Conservation (phyloP, 2,797 vertebrate genomes). For the Rhinoraja longicauda region DNA sequence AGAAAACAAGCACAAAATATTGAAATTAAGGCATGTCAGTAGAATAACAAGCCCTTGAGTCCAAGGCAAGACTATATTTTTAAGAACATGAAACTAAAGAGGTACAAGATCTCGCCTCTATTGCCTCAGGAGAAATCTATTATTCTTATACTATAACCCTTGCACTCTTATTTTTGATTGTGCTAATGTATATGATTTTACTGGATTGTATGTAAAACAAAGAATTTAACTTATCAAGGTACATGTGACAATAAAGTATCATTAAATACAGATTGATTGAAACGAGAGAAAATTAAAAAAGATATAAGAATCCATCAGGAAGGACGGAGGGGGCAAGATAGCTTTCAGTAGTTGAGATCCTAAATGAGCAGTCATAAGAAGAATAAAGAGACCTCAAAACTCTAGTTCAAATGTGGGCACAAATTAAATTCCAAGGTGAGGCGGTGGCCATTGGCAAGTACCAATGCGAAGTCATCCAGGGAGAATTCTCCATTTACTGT, state of each 20-base stretch:
- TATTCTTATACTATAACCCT: too few relatives aligned
- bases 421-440: not conserved
- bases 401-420: not conserved
- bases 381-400: not conserved
- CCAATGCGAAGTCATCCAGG: not conserved
- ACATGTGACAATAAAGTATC: too few relatives aligned
- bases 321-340: not conserved
- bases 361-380: not conserved
- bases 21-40: not conserved
- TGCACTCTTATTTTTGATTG: too few relatives aligned
- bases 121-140: too few relatives aligned
- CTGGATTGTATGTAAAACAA: too few relatives aligned
- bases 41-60: too few relatives aligned
- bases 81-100: too few relatives aligned
- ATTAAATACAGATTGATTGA: not conserved
- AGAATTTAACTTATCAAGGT: too few relatives aligned
- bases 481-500: not conserved
- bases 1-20: not conserved
- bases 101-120: too few relatives aligned
- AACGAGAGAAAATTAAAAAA: not conserved
- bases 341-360: not conserved
- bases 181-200: too few relatives aligned
- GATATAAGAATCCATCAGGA: not conserved
- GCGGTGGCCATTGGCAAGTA: not conserved
- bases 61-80: too few relatives aligned